Evolutionary conservation across 2,888 invertebrate genomes (phyloP), one percentile per base, ranked within the genome.

Genomic region (Balanococcus diminutus): DNA sequence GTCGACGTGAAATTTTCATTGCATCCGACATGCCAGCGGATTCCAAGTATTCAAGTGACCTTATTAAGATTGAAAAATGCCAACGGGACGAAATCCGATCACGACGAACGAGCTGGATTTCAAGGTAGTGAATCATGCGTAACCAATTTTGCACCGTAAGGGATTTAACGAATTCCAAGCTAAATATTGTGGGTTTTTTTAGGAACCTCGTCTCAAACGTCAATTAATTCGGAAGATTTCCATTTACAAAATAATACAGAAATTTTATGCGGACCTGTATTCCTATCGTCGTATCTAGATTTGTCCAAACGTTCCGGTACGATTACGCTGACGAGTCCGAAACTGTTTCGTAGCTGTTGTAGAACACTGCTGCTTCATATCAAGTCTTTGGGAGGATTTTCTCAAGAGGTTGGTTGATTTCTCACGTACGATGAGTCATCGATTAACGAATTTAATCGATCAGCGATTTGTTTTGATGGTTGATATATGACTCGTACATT

Each of bases 161-260:
- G 42, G 51, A 51, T 36, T 85, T 86, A 22, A 72, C 31, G 4
- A 72, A 31, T n/a, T n/a, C n/a, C n/a, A 32, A 22, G 19, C 8
- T 61, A 19, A 61, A n/a, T n/a, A n/a, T n/a, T n/a, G 6, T 25
- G 14, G 3, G 16, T n/a, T 72, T 16, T 32, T 79, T 14, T 61
- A 84, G 84, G 39, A 8, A 36, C 67, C n/a, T 82, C 89, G 1
- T 90, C 90, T 88, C 95, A 95, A 88, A 96, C 95, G 90, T 95
- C 95, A 0, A 94, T 95, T 0, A 92, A 93, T 72, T 94, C 94
- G 22, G 94, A 93, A 88, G 95, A 96, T 90, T 97, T 96, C 90
- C 91, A 96, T 82, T 93, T 95, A 88, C 94, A 95, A 6, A 96
- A 97, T 89, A 96, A 97, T 89, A 96, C 96, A 0, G 96, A 97